Percentiles rank a stretch among this genome's conserved stretches.
These are phyloP conservation scores for Saccostrea cuccullata DNA, from an alignment of 1,140 invertebrate species.

Conservation along the genomic window DNA sequence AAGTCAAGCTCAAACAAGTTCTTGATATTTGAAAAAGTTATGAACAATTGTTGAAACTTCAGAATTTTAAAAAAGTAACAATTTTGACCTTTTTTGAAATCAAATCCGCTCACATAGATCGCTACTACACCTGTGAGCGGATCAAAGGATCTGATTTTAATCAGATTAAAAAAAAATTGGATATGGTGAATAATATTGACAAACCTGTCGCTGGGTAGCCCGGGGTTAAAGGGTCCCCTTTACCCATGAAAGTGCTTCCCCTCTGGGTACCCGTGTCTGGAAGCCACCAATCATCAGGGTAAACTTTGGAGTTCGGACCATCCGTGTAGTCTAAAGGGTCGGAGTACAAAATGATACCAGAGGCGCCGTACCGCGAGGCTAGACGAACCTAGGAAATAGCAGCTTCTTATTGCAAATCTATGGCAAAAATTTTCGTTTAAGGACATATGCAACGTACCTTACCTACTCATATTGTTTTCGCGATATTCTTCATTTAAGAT, in stretches of 20 bases:
- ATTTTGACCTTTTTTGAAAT: too few species aligned
- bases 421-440: background rate
- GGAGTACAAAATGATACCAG: slow-evolving; percentile 79
- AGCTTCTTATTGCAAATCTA: background rate
- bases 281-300: slow-evolving; percentile 79
- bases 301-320: slow-evolving; percentile 64
- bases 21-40: too few species aligned
- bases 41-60: too few species aligned
- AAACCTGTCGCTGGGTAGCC: slow-evolving; percentile 62
- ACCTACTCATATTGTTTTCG: too few species aligned
- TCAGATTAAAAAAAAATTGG: too few species aligned
- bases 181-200: background rate
- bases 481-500: too few species aligned
- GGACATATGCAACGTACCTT: too few species aligned
- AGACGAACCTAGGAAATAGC: slow-evolving; percentile 65
- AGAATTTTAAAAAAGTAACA: too few species aligned
- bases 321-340: slow-evolving; percentile 80
- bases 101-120: too few species aligned
- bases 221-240: slow-evolving; percentile 79
- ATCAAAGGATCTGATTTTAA: too few species aligned
- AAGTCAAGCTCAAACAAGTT: too few species aligned
- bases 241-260: slow-evolving; percentile 70
- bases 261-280: slow-evolving; percentile 77
- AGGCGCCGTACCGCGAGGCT: slow-evolving; percentile 74
- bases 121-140: too few species aligned